Evolutionary conservation across 2,113 vertebrate species (phyloP).

Genomic region (Tupaia tana): DNA sequence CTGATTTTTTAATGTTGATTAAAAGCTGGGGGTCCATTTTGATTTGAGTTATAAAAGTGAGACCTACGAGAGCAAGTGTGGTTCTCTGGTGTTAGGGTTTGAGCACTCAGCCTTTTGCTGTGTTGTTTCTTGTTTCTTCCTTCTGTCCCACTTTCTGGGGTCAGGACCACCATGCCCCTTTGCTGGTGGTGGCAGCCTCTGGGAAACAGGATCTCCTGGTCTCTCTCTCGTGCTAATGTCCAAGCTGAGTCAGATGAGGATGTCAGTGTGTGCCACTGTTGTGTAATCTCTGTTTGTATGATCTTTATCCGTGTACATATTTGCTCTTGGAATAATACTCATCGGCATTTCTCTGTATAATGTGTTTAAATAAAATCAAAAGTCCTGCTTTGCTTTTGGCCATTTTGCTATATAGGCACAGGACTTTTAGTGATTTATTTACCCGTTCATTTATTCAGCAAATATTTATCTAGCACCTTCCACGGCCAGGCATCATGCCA

Average conservation of each 20-base stretch:
- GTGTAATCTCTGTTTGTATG: background rate
- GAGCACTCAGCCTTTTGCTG: background rate
- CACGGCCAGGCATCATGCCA: background rate
- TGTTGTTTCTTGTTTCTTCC: background rate
- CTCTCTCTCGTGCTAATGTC: background rate
- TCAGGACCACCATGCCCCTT: background rate
- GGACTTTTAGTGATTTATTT: constrained; percentile 46
- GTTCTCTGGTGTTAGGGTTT: background rate
- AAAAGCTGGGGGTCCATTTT: background rate
- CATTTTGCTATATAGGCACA: background rate
- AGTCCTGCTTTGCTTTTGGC: background rate
- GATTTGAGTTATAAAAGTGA: background rate
- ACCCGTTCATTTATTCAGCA: constrained; percentile 44
- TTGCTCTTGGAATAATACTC: constrained; percentile 59
- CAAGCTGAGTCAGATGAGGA: background rate
- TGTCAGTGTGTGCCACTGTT: background rate
- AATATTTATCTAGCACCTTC: constrained; percentile 59
- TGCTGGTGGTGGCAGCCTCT: background rate
- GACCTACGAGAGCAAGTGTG: background rate
- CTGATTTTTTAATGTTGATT: background rate
- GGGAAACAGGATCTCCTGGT: background rate
- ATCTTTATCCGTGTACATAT: background rate
- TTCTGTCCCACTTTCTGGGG: background rate
- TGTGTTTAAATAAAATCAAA: background rate
- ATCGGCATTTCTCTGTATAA: constrained; percentile 38